Percentiles rank a stretch among this genome's conserved stretches.
These are phyloP conservation scores for Diploscapter pachys DNA, from an alignment of 1,140 invertebrate genomes.

Conservation along the genomic window DNA sequence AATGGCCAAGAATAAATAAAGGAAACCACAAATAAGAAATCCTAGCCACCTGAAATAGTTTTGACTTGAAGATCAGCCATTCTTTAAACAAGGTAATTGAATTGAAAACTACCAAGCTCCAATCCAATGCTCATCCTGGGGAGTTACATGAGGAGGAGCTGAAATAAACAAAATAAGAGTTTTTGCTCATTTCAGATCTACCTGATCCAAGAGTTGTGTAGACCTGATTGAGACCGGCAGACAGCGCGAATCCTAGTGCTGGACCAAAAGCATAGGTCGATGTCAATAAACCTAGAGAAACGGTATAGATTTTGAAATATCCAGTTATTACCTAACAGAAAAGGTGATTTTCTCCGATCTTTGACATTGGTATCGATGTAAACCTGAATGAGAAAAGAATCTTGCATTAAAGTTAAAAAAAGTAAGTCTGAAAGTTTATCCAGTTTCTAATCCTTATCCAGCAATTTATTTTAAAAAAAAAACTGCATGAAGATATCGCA, in stretches of 20 bases:
- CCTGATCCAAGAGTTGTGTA: conserved; percentile 32
- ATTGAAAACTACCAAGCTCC: conserved; percentile 15
- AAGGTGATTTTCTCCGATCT: conserved; percentile 28
- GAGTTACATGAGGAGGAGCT: conserved; percentile 23
- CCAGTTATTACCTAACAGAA: conserved; percentile 7
- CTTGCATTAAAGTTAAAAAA: too few species aligned
- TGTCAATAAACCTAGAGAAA: conserved; percentile 23
- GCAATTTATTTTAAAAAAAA: too few species aligned
- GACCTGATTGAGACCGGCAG: conserved; percentile 25
- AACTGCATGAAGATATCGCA: too few species aligned
- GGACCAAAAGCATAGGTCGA: conserved; percentile 35
- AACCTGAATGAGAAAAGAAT: background rate
- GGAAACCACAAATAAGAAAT: conserved; percentile 24
- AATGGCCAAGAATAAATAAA: conserved; percentile 16
- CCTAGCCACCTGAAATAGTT: conserved; percentile 19
- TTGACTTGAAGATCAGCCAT: too few species aligned
- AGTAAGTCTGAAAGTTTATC: background rate
- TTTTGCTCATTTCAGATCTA: background rate
- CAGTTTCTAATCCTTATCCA: too few species aligned
- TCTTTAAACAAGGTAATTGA: too few species aligned
- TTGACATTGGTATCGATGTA: conserved; percentile 32
- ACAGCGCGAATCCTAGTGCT: conserved; percentile 27
- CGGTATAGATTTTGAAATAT: background rate
- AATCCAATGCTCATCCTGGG: conserved; percentile 32
- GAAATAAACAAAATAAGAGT: conserved; percentile 3